These are phyloP conservation scores for Eupithecia abbreviata DNA, from an alignment of 2,888 invertebrate genomes.

Conservation along the genomic window DNA sequence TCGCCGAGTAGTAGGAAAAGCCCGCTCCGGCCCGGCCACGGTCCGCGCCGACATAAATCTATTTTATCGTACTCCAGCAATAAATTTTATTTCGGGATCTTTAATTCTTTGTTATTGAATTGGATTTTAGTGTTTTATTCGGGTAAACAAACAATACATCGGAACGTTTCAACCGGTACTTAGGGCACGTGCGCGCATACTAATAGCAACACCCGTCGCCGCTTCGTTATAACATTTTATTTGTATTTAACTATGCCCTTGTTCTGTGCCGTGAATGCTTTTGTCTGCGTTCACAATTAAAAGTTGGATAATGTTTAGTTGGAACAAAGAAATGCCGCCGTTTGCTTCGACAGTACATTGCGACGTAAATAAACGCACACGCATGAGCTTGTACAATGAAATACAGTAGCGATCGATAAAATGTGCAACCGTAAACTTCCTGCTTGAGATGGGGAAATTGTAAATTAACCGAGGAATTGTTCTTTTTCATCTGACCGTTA, in stretches of 20 bases:
- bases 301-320: slow-evolving; percentile 78
- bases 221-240: slow-evolving; percentile 78
- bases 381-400: slow-evolving; percentile 53
- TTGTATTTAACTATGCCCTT: slow-evolving; percentile 61
- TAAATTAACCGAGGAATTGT: slow-evolving; percentile 77
- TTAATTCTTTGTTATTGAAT: slow-evolving; percentile 85
- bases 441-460: slow-evolving; percentile 74
- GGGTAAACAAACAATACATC: slow-evolving; percentile 83
- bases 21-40: slow-evolving; percentile 45
- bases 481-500: slow-evolving; percentile 79
- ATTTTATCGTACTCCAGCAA: slow-evolving; percentile 83
- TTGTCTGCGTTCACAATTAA: slow-evolving; percentile 81
- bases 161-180: slow-evolving; percentile 76
- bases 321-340: slow-evolving; percentile 80
- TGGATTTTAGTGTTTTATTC: slow-evolving; percentile 84
- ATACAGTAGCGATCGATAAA: slow-evolving; percentile 78
- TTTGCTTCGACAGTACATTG: slow-evolving; percentile 67
- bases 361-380: slow-evolving; percentile 73
- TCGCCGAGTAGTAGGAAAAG: slow-evolving; percentile 34
- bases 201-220: slow-evolving; percentile 66
- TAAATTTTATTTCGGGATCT: slow-evolving; percentile 84
- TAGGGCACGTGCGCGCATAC: slow-evolving; percentile 77
- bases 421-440: slow-evolving; percentile 81
- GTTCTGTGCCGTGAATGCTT: slow-evolving; percentile 64
- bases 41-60: slow-evolving; percentile 80